Conservation (phyloP, 2,888 invertebrate species). For the Notocelia uddmanniana region DNA sequence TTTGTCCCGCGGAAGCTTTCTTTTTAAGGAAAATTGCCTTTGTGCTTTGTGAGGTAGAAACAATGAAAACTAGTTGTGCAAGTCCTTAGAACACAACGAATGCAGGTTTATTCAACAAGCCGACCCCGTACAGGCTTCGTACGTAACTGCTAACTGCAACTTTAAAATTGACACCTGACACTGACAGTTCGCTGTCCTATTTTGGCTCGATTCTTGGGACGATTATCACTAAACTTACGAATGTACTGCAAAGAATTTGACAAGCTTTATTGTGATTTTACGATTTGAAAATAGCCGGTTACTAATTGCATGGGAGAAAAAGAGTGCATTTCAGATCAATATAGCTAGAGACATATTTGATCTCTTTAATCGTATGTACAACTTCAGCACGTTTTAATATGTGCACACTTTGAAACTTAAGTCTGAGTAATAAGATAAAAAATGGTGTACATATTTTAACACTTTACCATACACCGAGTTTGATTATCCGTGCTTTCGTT, state of each 20-base stretch:
- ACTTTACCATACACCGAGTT: background rate
- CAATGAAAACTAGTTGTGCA: constrained; percentile 13
- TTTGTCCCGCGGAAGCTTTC: background rate
- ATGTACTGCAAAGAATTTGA: too few relatives aligned
- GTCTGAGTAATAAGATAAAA: background rate
- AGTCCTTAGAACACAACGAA: background rate
- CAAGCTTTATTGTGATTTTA: background rate
- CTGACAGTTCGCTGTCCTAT: too few relatives aligned
- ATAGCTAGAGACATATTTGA: background rate
- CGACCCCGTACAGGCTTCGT: too few relatives aligned
- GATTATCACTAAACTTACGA: too few relatives aligned
- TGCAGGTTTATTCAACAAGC: background rate
- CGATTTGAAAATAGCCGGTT: background rate
- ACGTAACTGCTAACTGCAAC: too few relatives aligned
- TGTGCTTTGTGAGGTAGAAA: background rate
- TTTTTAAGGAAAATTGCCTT: constrained; percentile 3
- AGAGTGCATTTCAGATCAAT: background rate
- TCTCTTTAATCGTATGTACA: background rate
- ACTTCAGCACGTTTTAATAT: background rate
- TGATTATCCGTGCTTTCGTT: constrained; percentile 18
- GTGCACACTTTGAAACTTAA: background rate
- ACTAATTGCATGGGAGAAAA: too few relatives aligned
- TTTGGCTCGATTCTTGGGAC: too few relatives aligned
- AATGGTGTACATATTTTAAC: background rate
- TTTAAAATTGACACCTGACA: too few relatives aligned